phyloP scores from a whole-genome alignment of 2,888 invertebrate species.

The Hirtodrosophila confusa region DNA sequence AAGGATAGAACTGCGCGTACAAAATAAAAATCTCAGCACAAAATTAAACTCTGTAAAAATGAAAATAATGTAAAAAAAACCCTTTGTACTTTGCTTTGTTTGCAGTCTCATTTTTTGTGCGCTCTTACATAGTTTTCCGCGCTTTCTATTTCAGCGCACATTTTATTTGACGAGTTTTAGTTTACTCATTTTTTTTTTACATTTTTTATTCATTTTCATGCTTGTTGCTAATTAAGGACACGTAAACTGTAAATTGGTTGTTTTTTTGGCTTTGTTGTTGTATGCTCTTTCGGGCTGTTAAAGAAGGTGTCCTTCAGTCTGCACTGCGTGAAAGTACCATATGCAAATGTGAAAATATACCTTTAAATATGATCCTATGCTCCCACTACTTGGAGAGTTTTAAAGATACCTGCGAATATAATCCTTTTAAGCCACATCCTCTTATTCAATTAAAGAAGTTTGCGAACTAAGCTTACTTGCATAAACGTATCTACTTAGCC shows the following conservation, averaged over 20 bases:
- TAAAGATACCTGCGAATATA: too few relatives aligned
- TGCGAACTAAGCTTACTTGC: background rate
- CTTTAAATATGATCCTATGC: too few relatives aligned
- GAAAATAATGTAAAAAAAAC: constrained; percentile 28
- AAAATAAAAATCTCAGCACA: constrained; percentile 28
- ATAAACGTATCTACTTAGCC: background rate
- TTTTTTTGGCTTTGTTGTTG: constrained; percentile 10
- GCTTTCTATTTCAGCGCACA: constrained; percentile 53
- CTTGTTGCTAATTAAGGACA: constrained; percentile 56
- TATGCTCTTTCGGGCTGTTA: background rate
- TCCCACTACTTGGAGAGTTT: too few relatives aligned
- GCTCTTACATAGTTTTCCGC: constrained; percentile 19
- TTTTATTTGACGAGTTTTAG: constrained; percentile 41
- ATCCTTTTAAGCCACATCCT: too few relatives aligned
- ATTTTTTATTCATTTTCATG: constrained; percentile 38
- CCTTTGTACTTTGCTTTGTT: constrained; percentile 33
- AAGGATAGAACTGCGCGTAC: background rate
- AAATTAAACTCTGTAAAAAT: constrained; percentile 41
- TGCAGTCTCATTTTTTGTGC: constrained; percentile 8
- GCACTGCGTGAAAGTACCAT: too few relatives aligned
- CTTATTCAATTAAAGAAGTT: too few relatives aligned
- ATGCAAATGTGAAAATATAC: too few relatives aligned
- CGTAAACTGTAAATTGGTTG: constrained; percentile 34
- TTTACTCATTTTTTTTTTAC: constrained; percentile 31
- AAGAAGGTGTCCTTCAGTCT: background rate